Percentiles rank a stretch among this genome's conserved stretches.
phyloP scores from a whole-genome alignment of 2,797 vertebrate species.

The Ibycter americanus region DNA sequence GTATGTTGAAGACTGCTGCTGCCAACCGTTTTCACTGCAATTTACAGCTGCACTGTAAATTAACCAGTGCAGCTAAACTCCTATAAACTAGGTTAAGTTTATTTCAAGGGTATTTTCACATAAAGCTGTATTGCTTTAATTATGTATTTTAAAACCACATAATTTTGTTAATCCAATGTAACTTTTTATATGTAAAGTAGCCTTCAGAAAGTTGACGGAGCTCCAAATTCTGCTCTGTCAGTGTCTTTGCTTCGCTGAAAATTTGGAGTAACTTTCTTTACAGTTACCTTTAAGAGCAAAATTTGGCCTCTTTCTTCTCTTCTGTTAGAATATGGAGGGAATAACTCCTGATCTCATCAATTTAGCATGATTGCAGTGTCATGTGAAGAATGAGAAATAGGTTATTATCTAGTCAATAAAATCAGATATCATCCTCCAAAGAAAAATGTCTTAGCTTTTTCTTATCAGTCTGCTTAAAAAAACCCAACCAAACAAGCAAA shows the following conservation, averaged over 20 bases:
- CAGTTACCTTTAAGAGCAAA: neutral
- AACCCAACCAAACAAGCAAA: neutral
- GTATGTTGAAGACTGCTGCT: slow-evolving; percentile 11
- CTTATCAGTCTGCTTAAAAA: neutral
- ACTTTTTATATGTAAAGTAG: slow-evolving; percentile 69
- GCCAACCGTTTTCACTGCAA: slow-evolving; percentile 40
- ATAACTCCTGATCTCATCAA: neutral
- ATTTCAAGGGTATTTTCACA: slow-evolving; percentile 67
- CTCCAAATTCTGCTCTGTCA: neutral
- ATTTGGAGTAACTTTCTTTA: neutral
- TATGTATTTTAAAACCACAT: slow-evolving; percentile 59
- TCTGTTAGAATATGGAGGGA: neutral
- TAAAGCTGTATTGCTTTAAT: slow-evolving; percentile 64
- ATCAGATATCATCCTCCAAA: neutral
- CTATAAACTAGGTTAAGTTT: slow-evolving; percentile 52
- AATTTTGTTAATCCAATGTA: slow-evolving; percentile 61
- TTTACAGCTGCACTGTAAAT: slow-evolving; percentile 60
- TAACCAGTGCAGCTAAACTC: slow-evolving; percentile 50
- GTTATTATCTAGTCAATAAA: neutral
- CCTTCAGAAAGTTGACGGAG: slow-evolving; percentile 30
- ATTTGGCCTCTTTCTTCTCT: neutral
- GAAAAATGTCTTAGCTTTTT: neutral
- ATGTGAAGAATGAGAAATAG: neutral
- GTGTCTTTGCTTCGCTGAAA: neutral
- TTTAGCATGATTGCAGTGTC: neutral